Conservation (phyloP, 2,888 invertebrate species). For the Sarcophaga caerulescens region DNA sequence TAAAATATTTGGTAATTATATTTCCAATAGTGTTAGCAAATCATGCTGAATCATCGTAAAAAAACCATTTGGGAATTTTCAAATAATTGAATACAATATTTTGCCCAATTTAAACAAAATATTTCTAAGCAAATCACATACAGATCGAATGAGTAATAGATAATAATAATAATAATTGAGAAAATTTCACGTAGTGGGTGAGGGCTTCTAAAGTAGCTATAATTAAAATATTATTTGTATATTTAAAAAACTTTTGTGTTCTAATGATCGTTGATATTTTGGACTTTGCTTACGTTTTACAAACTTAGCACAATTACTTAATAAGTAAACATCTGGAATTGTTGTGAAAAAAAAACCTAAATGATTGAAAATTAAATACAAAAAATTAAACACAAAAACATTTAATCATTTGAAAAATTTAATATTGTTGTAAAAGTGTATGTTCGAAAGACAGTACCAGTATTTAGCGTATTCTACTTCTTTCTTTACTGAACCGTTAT, state of each 20-base stretch:
- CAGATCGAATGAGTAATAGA: slow-evolving; percentile 4
- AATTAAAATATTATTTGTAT: not conserved
- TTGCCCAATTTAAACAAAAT: slow-evolving; percentile 21
- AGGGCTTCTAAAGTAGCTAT: not conserved
- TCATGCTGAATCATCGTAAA: slow-evolving; percentile 17
- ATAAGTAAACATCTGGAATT: not conserved
- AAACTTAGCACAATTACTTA: not conserved
- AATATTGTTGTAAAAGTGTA: too few species aligned
- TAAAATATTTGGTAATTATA: slow-evolving; percentile 21
- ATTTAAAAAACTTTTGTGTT: slow-evolving; percentile 18
- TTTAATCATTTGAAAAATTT: too few species aligned
- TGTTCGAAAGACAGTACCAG: too few species aligned
- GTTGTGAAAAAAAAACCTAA: too few species aligned
- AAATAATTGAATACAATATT: slow-evolving; percentile 5
- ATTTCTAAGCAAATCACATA: slow-evolving; percentile 41
- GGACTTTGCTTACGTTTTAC: not conserved
- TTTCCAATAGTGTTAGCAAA: not conserved
- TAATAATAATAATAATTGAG: not conserved
- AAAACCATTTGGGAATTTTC: slow-evolving; percentile 20
- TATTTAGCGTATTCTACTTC: too few species aligned
- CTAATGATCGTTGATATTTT: not conserved
- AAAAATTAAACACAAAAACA: too few species aligned
- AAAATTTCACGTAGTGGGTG: slow-evolving; percentile 9
- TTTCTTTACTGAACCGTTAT: too few species aligned
- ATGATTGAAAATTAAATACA: not conserved